These are phyloP conservation scores for Pseudoips prasinana DNA, from an alignment of 2,888 invertebrate species.

Conservation along the genomic window DNA sequence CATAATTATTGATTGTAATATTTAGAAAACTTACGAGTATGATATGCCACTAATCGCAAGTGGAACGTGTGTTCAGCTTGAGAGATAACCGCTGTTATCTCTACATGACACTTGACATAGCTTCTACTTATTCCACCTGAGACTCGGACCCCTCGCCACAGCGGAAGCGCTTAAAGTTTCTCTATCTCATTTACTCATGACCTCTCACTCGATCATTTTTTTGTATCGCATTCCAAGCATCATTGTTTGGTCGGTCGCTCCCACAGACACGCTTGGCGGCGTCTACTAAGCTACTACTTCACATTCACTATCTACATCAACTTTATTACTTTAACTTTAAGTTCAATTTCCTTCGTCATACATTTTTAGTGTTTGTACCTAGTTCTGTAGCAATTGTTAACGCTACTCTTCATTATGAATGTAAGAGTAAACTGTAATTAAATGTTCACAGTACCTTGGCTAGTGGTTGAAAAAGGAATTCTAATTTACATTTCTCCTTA, in stretches of 20 bases:
- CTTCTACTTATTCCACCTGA: conserved; percentile 27
- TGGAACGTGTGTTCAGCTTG: not conserved
- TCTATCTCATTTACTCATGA: conserved; percentile 17
- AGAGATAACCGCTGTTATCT: conserved; percentile 4
- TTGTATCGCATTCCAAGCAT: conserved; percentile 67
- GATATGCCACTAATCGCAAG: too few relatives aligned
- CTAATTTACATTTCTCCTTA: not conserved
- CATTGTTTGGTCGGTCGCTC: conserved; percentile 65
- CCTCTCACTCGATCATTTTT: conserved; percentile 44
- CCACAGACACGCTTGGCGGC: conserved; percentile 62
- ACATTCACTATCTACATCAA: conserved; percentile 26
- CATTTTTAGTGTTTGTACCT: conserved; percentile 7
- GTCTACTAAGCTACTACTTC: conserved; percentile 26
- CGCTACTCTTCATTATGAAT: conserved; percentile 29
- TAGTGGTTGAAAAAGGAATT: conserved; percentile 11
- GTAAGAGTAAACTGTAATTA: conserved; percentile 24
- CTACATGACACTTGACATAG: conserved; percentile 9
- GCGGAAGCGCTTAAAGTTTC: conserved; percentile 46
- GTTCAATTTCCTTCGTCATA: conserved; percentile 19
- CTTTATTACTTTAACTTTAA: conserved; percentile 36
- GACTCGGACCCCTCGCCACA: conserved; percentile 27
- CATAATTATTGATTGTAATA: too few relatives aligned
- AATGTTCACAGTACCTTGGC: conserved; percentile 21
- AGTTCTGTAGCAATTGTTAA: conserved; percentile 29
- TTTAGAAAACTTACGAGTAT: too few relatives aligned